Evolutionary conservation across 1,140 invertebrate species (phyloP), one percentile per base, ranked within the genome.

Genomic region (Drosophila parabipectinata): DNA sequence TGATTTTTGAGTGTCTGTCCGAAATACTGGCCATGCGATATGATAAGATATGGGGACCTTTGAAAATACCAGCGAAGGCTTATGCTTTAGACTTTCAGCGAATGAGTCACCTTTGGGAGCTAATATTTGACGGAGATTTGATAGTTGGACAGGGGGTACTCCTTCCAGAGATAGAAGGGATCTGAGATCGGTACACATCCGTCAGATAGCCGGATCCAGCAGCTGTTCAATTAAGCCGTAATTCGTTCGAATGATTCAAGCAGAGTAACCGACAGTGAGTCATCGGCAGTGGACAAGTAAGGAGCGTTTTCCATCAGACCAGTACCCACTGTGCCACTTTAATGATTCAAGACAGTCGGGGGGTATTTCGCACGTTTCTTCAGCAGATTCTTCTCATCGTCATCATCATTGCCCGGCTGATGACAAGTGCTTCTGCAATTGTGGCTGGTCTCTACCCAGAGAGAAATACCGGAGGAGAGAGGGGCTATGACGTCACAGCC

Each of bases 261-360:
- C 41, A 9, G 15, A 47, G 18, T 18, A 18, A 18, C 18, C 18
- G 18, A 18, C 1, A 18, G 47, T 82, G 74, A 82, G 12, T 82
- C 79, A 82, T 52, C 9, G 32, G 32, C 8, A 6, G n/a, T 26
- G 26, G 24, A 21, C 59, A 52, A 21, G 57, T 66, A 62, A 56
- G 63, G 59, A 69, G 55, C 53, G 56, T 55, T 63, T 80, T 57
- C 9, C 55, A 45, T 7, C 18, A 37, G 56, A 32, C 39, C 55
- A 37, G 77, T 44, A 21, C 58, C 76, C 72, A 85, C 76, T 80
- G 80, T 84, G 72, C 72, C 37, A 54, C 44, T 63, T 61, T 72
- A 76, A 84, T 83, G 81, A 85, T 51, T 84, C 62, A 80, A 85
- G 61, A 60, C 61, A 21, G 37, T 44, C 60, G 61, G 76, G 24